Base-by-base conservation (phyloP, 2,797 vertebrate species). In the Cossypha caffra region DNA sequence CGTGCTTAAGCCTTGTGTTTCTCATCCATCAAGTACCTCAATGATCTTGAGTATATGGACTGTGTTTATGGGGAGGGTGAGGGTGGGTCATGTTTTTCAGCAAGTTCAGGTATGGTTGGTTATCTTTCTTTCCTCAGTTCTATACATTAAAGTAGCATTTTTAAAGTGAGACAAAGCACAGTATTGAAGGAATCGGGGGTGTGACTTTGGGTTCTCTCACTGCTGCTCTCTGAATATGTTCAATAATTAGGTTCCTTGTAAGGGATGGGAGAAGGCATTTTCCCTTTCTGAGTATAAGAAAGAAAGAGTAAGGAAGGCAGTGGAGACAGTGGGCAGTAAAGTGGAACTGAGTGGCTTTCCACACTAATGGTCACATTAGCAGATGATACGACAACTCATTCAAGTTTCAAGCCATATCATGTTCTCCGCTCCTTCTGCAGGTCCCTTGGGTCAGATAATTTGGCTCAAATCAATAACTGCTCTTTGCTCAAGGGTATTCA, bases 121-220 rank as follows among this genome's bases (percentile, higher is more conserved):
- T 66, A 1, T n/a, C 9, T 19, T 72, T n/a, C 9, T 19, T 72
- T 77, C 45, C n/a, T 52, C 25, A 63, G 35, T 74, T 85, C 28
- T 64, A 0, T 18, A 23, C 0, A 0, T 52, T 73, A 18, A 35
- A 73, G 35, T 78, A 38, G 16, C 38, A 15, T 38, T 63, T n/a
- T 52, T 86, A 2, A 51, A 88, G 31, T 2, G 9, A 77, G 38
- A 43, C 23, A 25, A 69, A 76, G 31, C n/a, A 15, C 16, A 19
- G 13, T 33, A 28, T 7, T n/a, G 74, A 64, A 68, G 31, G 14
- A 80, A 21, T 37, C 0, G 6, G 19, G 24, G 21, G 2, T 21
- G 54, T 17, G 13, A 8, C 23, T 50, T 55, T 52, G 61, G 23
- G 13, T 12, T 80, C 42, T 67, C 63, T 73, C 51, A 23, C 21